phyloP scores from a whole-genome alignment of 2,888 invertebrate genomes.

The Cephus nigrinus region DNA sequence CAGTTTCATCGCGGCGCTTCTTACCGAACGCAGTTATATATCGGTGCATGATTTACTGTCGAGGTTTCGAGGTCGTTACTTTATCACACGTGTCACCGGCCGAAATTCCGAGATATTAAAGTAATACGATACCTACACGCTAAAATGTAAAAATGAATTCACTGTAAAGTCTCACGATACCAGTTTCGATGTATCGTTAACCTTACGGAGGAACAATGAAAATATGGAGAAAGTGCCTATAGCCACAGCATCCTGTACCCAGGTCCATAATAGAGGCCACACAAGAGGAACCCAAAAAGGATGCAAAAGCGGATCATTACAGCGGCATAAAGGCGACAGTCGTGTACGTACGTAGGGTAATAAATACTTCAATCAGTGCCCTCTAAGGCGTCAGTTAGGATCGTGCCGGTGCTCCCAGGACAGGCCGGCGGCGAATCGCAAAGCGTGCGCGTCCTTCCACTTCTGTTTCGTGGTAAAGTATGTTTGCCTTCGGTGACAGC shows the following conservation, averaged over 20 bases:
- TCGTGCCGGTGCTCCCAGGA: constrained; percentile 50
- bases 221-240: not conserved
- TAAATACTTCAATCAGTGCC: constrained; percentile 65
- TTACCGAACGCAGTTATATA: not conserved
- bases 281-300: constrained; percentile 31
- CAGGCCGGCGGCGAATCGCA: constrained; percentile 58
- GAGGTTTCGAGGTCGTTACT: not conserved
- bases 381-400: constrained; percentile 64
- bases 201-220: not conserved
- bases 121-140: not conserved
- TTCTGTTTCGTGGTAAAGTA: constrained; percentile 53
- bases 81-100: not conserved
- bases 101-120: not conserved
- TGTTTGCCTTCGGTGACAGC: constrained; percentile 60
- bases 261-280: constrained; percentile 17
- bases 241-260: not conserved
- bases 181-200: not conserved
- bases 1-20: constrained; percentile 40
- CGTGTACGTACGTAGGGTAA: constrained; percentile 40
- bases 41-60: not conserved
- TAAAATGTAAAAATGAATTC: not conserved
- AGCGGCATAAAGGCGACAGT: constrained; percentile 48
- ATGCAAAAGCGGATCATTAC: constrained; percentile 62
- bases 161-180: not conserved
- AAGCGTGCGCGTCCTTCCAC: constrained; percentile 53